Evolutionary conservation across 2,888 invertebrate genomes (phyloP).

Genomic region (Drosophila rubida): DNA sequence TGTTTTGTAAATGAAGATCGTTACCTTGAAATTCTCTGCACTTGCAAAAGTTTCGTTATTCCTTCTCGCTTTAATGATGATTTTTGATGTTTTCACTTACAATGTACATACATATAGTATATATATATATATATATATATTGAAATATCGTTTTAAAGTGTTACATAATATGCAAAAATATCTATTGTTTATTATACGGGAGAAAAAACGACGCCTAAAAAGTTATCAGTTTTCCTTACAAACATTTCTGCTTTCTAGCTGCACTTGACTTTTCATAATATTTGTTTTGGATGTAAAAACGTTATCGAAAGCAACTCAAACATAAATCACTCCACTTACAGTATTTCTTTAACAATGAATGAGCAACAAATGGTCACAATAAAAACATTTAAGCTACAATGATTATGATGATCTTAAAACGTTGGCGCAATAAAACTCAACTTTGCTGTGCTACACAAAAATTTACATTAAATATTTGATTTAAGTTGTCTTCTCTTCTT

Average conservation of each 20-base stretch:
- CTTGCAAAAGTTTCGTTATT: slow-evolving; percentile 52
- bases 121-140: slow-evolving; percentile 59
- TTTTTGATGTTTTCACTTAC: slow-evolving; percentile 57
- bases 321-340: slow-evolving; percentile 34
- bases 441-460: slow-evolving; percentile 58
- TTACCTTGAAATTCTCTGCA: slow-evolving; percentile 29
- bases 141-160: slow-evolving; percentile 65
- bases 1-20: slow-evolving; percentile 50
- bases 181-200: slow-evolving; percentile 73
- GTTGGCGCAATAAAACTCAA: slow-evolving; percentile 53
- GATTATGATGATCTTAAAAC: slow-evolving; percentile 46
- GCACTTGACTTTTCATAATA: slow-evolving; percentile 23
- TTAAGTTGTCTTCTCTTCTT: slow-evolving; percentile 41
- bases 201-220: slow-evolving; percentile 72
- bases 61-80: slow-evolving; percentile 24
- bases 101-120: slow-evolving; percentile 64
- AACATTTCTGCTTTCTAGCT: slow-evolving; percentile 34
- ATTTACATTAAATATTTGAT: slow-evolving; percentile 78
- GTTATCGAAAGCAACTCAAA: slow-evolving; percentile 58
- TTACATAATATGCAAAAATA: slow-evolving; percentile 77
- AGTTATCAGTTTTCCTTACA: slow-evolving; percentile 51
- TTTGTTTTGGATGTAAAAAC: slow-evolving; percentile 9
- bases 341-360: slow-evolving; percentile 50
- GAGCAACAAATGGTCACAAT: slow-evolving; percentile 76
- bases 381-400: slow-evolving; percentile 79